Base-by-base conservation (phyloP, 1,140 invertebrate species). In the Drosophila elegans region DNA sequence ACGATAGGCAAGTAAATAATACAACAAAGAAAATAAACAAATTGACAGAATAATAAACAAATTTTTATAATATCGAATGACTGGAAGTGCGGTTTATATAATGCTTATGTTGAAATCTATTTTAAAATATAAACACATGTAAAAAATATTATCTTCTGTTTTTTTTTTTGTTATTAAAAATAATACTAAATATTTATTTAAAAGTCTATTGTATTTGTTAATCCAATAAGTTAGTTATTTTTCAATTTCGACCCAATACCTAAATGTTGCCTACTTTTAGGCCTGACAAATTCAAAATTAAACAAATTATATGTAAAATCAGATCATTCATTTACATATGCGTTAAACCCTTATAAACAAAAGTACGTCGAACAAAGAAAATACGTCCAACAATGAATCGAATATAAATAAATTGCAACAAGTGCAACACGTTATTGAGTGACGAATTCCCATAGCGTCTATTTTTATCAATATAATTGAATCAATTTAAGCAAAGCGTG, bases 401-500 rank as follows among this genome's bases (percentile, higher is more conserved):
- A 72, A 53, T 34, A 45, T 36, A 41, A 61, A 34, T 2, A 61
- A 10, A 42, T 36, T 56, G 38, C 21, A 27, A 34, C 39, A 72
- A 41, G 36, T 41, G 52, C 36, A 34, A 48, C 52, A 25, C 27
- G 6, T 44, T 66, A 66, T 21, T 45, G 41, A 34, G 48, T 72
- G 59, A 44, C 44, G 48, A 71, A 48, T 49, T 59, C 25, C 12
- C 29, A 38, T 34, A 32, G n/a, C 41, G 32, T 74, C 21, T 74
- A 53, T 74, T 63, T 63, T 74, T 51, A 74, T 74, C 66, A 78
- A 74, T 78, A 60, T 46, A 62, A 77, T 55, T 82, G 44, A 81
- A 60, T 78, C 68, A 68, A 64, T 62, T 73, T 67, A 53, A 53
- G 45, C 36, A 69, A 82, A 81, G 80, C 79, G 79, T 82, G 79